phyloP scores from a whole-genome alignment of 2,797 vertebrate genomes.

The Myotis myotis region DNA sequence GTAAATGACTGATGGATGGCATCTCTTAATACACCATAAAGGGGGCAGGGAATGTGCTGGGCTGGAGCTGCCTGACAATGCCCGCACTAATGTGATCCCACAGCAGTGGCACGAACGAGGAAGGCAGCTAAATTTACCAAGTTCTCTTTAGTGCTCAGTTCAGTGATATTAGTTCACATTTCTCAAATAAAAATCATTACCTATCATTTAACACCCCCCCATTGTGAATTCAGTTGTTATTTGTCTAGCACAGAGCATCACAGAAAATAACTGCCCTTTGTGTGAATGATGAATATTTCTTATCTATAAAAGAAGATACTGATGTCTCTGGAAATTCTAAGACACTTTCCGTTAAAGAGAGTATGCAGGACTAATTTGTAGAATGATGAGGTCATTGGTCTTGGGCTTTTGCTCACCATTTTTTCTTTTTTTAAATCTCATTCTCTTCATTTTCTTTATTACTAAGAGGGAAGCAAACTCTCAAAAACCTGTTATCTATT shows the following conservation, averaged over 20 bases:
- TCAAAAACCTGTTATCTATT: slow-evolving; percentile 84
- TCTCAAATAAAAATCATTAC: slow-evolving; percentile 71
- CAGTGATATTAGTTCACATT: slow-evolving; percentile 60
- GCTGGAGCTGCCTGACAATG: background rate
- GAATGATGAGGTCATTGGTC: slow-evolving; percentile 70
- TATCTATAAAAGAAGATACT: slow-evolving; percentile 11
- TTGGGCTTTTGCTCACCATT: slow-evolving; percentile 61
- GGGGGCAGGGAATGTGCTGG: background rate
- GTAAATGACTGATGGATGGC: slow-evolving; percentile 31
- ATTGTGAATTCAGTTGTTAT: slow-evolving; percentile 34
- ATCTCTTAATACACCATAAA: background rate
- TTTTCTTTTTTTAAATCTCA: slow-evolving; percentile 70
- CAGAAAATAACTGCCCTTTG: slow-evolving; percentile 28
- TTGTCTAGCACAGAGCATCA: slow-evolving; percentile 17
- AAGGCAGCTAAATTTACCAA: background rate
- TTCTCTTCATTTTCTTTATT: slow-evolving; percentile 83
- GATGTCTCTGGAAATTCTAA: slow-evolving; percentile 27
- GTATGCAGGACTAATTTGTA: slow-evolving; percentile 63
- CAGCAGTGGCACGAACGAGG: background rate
- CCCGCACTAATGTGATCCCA: background rate
- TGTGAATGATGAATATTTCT: background rate
- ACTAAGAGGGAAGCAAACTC: slow-evolving; percentile 75
- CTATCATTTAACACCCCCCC: slow-evolving; percentile 64
- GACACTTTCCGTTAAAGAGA: slow-evolving; percentile 51
- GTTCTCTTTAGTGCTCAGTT: slow-evolving; percentile 42